These are phyloP conservation scores for Zophobas atratus DNA, from an alignment of 1,140 invertebrate species.

Conservation along the genomic window DNA sequence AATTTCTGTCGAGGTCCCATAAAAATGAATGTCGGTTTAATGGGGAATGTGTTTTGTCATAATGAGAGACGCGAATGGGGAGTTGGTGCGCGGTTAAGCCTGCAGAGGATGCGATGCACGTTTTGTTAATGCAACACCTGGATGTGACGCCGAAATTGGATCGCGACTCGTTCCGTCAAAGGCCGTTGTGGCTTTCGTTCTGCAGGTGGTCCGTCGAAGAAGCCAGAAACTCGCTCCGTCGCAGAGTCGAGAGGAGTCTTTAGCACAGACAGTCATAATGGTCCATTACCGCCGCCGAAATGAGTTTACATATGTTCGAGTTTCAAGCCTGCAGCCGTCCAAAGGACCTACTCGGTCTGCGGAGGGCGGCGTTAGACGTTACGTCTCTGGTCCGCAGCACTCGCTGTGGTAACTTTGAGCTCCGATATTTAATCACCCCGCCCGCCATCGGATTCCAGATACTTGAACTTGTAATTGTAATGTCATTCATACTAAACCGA, in stretches of 20 bases:
- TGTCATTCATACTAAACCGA: conserved; percentile 54
- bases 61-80: conserved; percentile 2
- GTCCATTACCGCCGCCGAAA: too few species aligned
- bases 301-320: too few species aligned
- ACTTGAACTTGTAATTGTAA: conserved; percentile 55
- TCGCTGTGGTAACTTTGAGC: conserved; percentile 50
- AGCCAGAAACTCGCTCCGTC: too few species aligned
- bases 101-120: too few species aligned
- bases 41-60: conserved; percentile 27
- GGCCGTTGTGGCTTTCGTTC: too few species aligned
- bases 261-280: too few species aligned
- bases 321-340: conserved; percentile 28
- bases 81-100: not conserved
- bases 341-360: not conserved
- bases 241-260: too few species aligned
- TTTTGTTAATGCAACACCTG: too few species aligned
- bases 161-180: too few species aligned
- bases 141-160: too few species aligned
- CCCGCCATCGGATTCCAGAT: conserved; percentile 50
- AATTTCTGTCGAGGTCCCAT: conserved; percentile 22
- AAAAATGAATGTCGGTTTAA: conserved; percentile 48
- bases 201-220: too few species aligned
- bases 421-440: conserved; percentile 50
- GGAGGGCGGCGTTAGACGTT: conserved; percentile 1
- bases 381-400: conserved; percentile 46